phyloP scores from a whole-genome alignment of 2,113 vertebrate species.

The Papio anubis region DNA sequence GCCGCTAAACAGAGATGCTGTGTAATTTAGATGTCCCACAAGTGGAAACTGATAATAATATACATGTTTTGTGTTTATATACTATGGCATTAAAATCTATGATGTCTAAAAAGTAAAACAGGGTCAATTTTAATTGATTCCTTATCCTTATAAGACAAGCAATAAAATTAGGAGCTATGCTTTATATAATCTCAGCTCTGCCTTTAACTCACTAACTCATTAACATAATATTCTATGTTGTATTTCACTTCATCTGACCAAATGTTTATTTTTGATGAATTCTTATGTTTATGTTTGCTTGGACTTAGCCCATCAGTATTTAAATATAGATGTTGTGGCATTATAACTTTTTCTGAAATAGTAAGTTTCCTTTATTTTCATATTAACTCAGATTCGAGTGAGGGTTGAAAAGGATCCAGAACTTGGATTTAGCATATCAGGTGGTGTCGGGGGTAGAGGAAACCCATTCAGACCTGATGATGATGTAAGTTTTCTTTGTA shows the following conservation, averaged over 20 bases:
- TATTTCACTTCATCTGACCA: slow-evolving; percentile 29
- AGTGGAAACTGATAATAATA: slow-evolving; percentile 27
- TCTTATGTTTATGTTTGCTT: slow-evolving; percentile 15
- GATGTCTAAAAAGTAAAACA: slow-evolving; percentile 22
- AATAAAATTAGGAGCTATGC: slow-evolving; percentile 55
- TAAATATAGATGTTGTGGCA: slow-evolving; percentile 14
- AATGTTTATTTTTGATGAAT: slow-evolving; percentile 45
- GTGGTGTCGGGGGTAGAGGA: slow-evolving; percentile 96
- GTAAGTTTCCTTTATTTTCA: slow-evolving; percentile 56
- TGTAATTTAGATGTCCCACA: slow-evolving; percentile 42
- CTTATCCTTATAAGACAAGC: not conserved
- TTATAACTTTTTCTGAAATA: slow-evolving; percentile 9
- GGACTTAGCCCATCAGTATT: slow-evolving; percentile 39
- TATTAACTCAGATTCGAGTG: slow-evolving; percentile 89
- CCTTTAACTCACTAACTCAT: slow-evolving; percentile 76
- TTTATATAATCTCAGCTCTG: slow-evolving; percentile 61
- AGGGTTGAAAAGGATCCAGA: slow-evolving; percentile 98
- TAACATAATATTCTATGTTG: slow-evolving; percentile 60
- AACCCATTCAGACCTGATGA: slow-evolving; percentile 97
- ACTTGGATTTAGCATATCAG: slow-evolving; percentile 99
- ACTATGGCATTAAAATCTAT: not conserved
- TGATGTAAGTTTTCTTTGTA: slow-evolving; percentile 87
- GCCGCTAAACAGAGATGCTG: not conserved
- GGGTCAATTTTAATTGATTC: not conserved
- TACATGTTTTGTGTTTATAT: not conserved